These are phyloP conservation scores for Dasypus novemcinctus DNA, from an alignment of 2,113 vertebrate genomes.

Conservation along the genomic window DNA sequence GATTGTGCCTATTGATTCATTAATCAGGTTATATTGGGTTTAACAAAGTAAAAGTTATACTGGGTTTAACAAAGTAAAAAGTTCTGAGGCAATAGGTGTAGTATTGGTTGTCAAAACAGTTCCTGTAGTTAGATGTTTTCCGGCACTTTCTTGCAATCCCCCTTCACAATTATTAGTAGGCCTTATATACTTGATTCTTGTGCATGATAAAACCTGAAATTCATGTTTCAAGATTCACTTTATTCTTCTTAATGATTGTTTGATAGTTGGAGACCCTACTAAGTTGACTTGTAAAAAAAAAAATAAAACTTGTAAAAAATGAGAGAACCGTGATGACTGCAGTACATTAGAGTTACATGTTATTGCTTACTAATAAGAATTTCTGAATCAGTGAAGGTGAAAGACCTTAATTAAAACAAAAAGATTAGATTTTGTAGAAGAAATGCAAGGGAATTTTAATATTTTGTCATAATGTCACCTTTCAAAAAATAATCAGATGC, in stretches of 20 bases:
- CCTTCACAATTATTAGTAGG: not conserved
- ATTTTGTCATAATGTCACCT: not conserved
- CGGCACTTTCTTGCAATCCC: not conserved
- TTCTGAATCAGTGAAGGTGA: not conserved
- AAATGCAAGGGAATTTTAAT: not conserved
- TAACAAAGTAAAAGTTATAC: conserved; percentile 24
- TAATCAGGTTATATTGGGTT: not conserved
- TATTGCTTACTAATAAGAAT: not conserved
- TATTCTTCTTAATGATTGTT: not conserved
- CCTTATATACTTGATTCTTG: not conserved
- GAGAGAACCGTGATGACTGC: not conserved
- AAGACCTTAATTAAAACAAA: conserved; percentile 13
- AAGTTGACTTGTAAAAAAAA: not conserved
- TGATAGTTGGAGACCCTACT: not conserved
- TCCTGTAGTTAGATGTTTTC: not conserved
- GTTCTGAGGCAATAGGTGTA: not conserved
- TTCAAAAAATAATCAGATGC: not conserved
- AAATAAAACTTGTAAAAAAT: not conserved
- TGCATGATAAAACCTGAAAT: not conserved
- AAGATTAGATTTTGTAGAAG: conserved; percentile 17
- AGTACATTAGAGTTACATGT: not conserved
- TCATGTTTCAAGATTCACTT: not conserved
- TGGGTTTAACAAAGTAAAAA: conserved; percentile 25
- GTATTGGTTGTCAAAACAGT: not conserved
- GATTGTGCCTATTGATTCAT: not conserved